A percentile compares a stretch with the other conserved stretches of the same genome.
phyloP scores from a whole-genome alignment of 1,140 invertebrate species.

The Cataglyphis hispanica region DNA sequence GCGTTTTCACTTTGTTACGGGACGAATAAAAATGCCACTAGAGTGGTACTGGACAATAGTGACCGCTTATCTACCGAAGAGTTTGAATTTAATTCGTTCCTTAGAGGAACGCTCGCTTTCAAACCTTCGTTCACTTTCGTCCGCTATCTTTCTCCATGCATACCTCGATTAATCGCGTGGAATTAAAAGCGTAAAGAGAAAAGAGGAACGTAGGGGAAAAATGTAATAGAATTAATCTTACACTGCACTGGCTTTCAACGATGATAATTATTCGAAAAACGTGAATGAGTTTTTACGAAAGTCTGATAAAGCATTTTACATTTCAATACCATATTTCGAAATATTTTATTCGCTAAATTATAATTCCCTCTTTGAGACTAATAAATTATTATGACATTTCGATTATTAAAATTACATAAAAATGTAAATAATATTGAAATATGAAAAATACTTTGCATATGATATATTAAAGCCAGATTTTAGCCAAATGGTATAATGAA shows the following conservation, averaged over 20 bases:
- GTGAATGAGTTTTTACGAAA: conserved; percentile 18
- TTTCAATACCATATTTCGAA: neutral
- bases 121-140: conserved; percentile 8
- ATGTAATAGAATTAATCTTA: conserved; percentile 56
- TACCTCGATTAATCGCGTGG: conserved; percentile 48
- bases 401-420: neutral
- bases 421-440: conserved; percentile 12
- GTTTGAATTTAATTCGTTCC: conserved; percentile 57
- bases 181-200: conserved; percentile 43
- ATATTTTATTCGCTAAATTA: conserved; percentile 36
- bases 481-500: neutral
- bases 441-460: neutral
- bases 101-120: conserved; percentile 3
- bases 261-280: conserved; percentile 49
- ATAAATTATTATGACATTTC: conserved; percentile 28
- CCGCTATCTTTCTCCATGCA: conserved; percentile 17
- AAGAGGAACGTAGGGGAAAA: conserved; percentile 3
- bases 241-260: conserved; percentile 17
- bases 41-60: conserved; percentile 4
- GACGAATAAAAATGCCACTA: conserved; percentile 37
- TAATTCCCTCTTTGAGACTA: neutral
- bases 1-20: neutral
- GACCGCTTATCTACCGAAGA: conserved; percentile 13
- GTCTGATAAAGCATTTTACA: conserved; percentile 6
- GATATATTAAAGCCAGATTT: neutral